phyloP scores from a whole-genome alignment of 2,888 invertebrate species.

The Xylota sylvarum region DNA sequence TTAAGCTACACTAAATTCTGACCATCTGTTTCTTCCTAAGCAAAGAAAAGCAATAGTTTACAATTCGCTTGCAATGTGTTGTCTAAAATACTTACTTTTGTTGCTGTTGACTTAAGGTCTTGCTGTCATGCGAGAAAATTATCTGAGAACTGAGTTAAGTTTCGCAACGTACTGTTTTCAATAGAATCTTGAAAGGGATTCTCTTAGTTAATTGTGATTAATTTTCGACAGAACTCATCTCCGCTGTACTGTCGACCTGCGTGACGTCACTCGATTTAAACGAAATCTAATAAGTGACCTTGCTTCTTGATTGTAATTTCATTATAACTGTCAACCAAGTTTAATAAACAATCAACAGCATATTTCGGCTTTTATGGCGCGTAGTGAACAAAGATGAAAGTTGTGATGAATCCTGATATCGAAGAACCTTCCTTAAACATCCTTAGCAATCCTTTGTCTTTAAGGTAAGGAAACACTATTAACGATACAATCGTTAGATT shows the following conservation, averaged over 20 bases:
- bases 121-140: too few relatives aligned
- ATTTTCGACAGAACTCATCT: neutral
- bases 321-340: neutral
- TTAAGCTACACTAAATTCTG: too few relatives aligned
- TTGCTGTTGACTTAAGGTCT: too few relatives aligned
- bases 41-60: too few relatives aligned
- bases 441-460: slow-evolving; percentile 79
- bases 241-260: neutral
- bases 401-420: slow-evolving; percentile 11
- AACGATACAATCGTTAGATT: neutral
- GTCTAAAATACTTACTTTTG: too few relatives aligned
- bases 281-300: neutral
- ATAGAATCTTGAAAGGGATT: too few relatives aligned
- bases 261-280: neutral
- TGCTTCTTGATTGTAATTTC: neutral
- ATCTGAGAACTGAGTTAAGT: too few relatives aligned
- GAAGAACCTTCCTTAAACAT: slow-evolving; percentile 62
- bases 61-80: too few relatives aligned
- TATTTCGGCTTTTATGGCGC: neutral
- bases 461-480: slow-evolving; percentile 77
- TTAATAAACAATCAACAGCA: neutral
- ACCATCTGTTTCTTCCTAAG: too few relatives aligned
- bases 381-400: slow-evolving; percentile 32
- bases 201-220: too few relatives aligned
- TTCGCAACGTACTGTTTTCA: too few relatives aligned